phyloP scores from a whole-genome alignment of 2,888 invertebrate genomes.

The Baronia brevicornis region DNA sequence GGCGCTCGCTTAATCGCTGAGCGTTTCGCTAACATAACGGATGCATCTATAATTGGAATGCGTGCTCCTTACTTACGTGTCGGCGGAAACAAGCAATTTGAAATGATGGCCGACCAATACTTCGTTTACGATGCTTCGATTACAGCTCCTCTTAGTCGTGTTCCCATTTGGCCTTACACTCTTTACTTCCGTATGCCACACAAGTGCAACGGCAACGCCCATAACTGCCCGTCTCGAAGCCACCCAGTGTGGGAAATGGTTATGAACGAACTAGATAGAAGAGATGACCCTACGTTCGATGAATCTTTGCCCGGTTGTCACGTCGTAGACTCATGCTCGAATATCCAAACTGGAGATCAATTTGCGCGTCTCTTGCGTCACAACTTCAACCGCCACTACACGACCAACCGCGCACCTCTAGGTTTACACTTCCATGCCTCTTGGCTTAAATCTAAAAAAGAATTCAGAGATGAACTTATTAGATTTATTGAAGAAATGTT shows the following conservation, averaged over 20 bases:
- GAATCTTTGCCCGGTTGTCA: constrained; percentile 95
- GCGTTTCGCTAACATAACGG: constrained; percentile 93
- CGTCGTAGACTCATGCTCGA: constrained; percentile 95
- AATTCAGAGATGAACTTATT: constrained; percentile 92
- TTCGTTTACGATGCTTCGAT: constrained; percentile 97
- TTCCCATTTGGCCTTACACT: constrained; percentile 98
- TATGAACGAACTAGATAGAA: constrained; percentile 94
- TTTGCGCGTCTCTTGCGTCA: constrained; percentile 92
- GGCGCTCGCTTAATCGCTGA: constrained; percentile 90
- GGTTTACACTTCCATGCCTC: constrained; percentile 96
- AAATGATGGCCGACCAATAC: constrained; percentile 97
- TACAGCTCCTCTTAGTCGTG: constrained; percentile 90
- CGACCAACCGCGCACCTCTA: constrained; percentile 93
- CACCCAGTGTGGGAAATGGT: constrained; percentile 98
- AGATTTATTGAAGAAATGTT: constrained; percentile 96
- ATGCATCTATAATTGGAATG: constrained; percentile 91
- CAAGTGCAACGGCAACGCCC: constrained; percentile 95
- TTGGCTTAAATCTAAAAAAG: constrained; percentile 95
- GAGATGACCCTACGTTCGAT: constrained; percentile 95
- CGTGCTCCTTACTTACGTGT: constrained; percentile 92
- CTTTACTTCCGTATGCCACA: constrained; percentile 97
- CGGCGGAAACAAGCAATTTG: constrained; percentile 95
- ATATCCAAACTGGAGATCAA: constrained; percentile 93
- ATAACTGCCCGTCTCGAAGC: constrained; percentile 92
- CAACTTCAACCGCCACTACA: constrained; percentile 96